Base-by-base conservation (phyloP, 2,797 vertebrate species). In the Tauraco hartlaubi region DNA sequence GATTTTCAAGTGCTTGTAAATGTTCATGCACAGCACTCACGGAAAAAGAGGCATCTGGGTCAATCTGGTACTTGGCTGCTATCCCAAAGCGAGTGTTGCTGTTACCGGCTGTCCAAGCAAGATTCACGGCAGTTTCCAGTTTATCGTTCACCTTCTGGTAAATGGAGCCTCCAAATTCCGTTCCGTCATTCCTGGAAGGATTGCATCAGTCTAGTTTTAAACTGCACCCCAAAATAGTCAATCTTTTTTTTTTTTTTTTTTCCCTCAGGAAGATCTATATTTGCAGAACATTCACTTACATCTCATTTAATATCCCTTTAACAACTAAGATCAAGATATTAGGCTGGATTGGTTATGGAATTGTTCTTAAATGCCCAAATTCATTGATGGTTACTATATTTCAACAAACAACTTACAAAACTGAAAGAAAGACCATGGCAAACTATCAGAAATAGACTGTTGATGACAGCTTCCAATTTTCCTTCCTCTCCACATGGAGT, bases 81-180 rank as follows among this genome's bases (percentile, higher is more conserved):
- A 99, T 99, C 96, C 99, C 99, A 23, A 99, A 99, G 97, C 99
- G 99, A 29, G 99, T 99, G 98, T 99, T 99, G 98, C 99, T 99
- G 88, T 99, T 99, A 31, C 99, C 99, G 5, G 99, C 99, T 33
- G 99, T 99, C 99, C 99, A 99, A 75, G 99, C 99, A 49, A 99
- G 97, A 91, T 99, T 99, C 85, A 99, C 99, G 0, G 99, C 99
- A 0, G 99, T 99, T 98, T 99, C 99, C 98, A 99, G 97, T 94
- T 99, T 98, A 59, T 99, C 98, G 46, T 99, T 99, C 96, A 99
- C 99, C 95, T 99, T 99, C 98, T 99, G 99, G 97, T 99, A 99
- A 98, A 99, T 99, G 94, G 99, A 99, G 82, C 99, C 99, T 0
- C 99, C 99, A 71, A 99, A 99, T 95, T 99, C 99, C 1, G 99